Conservation (phyloP, 2,797 vertebrate genomes). For the Microhierax caerulescens region DNA sequence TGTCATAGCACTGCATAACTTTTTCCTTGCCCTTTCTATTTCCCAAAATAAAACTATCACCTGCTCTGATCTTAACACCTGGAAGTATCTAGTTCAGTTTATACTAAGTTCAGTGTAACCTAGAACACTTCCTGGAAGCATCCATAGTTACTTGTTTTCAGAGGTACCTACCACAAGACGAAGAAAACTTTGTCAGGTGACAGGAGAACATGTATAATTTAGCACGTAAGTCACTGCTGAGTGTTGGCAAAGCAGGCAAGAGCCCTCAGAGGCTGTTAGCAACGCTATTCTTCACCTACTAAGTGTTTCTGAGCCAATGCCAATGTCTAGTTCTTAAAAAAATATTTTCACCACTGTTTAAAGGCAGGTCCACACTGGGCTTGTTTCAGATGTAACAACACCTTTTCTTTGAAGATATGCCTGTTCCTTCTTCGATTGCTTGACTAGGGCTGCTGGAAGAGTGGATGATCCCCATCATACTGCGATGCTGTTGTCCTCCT, state of each 20-base stretch:
- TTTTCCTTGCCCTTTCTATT: not conserved
- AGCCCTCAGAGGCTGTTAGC: not conserved
- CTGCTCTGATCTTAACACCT: not conserved
- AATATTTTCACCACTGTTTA: not conserved
- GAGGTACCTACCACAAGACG: not conserved
- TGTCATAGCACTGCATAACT: not conserved
- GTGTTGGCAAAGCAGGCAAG: not conserved
- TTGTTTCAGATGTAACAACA: not conserved
- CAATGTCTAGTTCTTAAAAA: not conserved
- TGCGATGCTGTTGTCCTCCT: not conserved
- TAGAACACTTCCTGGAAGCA: not conserved
- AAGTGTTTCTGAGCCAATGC: not conserved
- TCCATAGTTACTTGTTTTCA: not conserved
- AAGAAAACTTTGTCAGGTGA: not conserved
- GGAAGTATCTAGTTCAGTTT: not conserved
- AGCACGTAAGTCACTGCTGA: not conserved
- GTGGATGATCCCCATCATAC: not conserved
- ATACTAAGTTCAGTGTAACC: not conserved
- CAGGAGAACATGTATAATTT: not conserved
- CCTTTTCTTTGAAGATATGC: not conserved
- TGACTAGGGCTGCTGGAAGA: not conserved
- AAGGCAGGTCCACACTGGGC: not conserved
- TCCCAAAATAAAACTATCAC: not conserved
- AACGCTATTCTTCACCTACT: not conserved
- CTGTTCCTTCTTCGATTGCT: not conserved